Conservation (phyloP, 2,888 invertebrate genomes). For the Scaptomyza flava region DNA sequence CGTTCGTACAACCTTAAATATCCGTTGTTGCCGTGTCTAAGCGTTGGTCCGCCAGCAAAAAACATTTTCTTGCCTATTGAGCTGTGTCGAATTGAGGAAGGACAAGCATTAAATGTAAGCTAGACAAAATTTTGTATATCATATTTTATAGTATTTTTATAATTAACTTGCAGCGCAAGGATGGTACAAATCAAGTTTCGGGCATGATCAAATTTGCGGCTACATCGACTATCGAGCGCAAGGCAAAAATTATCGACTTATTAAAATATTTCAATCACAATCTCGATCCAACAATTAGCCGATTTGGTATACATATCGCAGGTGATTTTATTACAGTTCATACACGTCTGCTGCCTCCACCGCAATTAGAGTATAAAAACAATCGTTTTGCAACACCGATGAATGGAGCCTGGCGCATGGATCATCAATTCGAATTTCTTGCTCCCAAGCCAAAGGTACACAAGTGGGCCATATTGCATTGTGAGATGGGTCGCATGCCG, state of each 20-base stretch:
- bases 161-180: conserved; percentile 85
- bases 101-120: conserved; percentile 88
- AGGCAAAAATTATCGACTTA: conserved; percentile 90
- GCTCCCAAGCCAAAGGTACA: conserved; percentile 39
- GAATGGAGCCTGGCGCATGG: conserved; percentile 77
- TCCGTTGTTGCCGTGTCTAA: conserved; percentile 92
- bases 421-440: conserved; percentile 52
- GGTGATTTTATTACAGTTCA: conserved; percentile 90
- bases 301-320: conserved; percentile 93
- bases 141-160: not conserved
- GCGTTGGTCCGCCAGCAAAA: conserved; percentile 90
- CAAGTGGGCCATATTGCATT: conserved; percentile 77
- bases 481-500: conserved; percentile 21
- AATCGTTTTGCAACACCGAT: conserved; percentile 34
- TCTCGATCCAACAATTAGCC: conserved; percentile 86
- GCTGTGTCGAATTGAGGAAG: conserved; percentile 90
- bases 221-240: conserved; percentile 90
- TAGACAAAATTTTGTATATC: not conserved
- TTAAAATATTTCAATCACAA: conserved; percentile 76
- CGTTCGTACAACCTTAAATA: conserved; percentile 84
- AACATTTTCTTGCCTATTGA: conserved; percentile 93
- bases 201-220: conserved; percentile 95
- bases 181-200: conserved; percentile 92
- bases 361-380: conserved; percentile 87
- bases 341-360: conserved; percentile 92